Conservation (phyloP, 1,140 invertebrate species). For the Heliconius hermathena region DNA sequence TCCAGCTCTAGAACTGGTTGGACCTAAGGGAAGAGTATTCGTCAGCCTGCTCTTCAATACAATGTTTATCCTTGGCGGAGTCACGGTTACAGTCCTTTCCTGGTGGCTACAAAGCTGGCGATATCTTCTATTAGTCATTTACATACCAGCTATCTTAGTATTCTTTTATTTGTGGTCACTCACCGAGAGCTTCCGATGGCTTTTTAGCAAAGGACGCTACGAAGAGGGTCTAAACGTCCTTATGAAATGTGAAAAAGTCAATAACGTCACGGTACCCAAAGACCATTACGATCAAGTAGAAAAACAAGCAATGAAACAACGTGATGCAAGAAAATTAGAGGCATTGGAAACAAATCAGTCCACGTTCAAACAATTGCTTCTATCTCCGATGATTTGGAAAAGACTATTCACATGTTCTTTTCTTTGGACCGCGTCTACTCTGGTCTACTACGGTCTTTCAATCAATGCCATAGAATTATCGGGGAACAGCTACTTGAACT, state of each 20-base stretch:
- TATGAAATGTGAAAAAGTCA: constrained; percentile 85
- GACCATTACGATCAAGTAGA: constrained; percentile 76
- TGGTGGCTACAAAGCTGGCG: constrained; percentile 88
- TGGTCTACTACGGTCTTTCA: constrained; percentile 92
- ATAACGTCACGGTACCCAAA: constrained; percentile 84
- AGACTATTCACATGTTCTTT: constrained; percentile 86
- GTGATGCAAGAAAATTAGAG: constrained; percentile 68
- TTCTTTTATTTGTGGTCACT: constrained; percentile 84
- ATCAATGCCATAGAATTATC: constrained; percentile 86
- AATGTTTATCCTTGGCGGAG: constrained; percentile 88
- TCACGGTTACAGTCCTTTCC: constrained; percentile 85
- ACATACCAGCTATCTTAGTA: constrained; percentile 85
- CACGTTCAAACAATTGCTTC: constrained; percentile 82
- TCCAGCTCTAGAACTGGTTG: constrained; percentile 86
- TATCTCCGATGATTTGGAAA: constrained; percentile 83
- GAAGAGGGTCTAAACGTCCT: constrained; percentile 85
- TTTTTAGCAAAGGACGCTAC: constrained; percentile 87
- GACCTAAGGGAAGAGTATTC: constrained; percentile 87
- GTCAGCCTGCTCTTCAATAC: constrained; percentile 87
- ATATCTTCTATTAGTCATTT: constrained; percentile 85
- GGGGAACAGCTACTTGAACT: constrained; percentile 84
- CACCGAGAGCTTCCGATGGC: constrained; percentile 88
- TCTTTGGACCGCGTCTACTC: constrained; percentile 87
- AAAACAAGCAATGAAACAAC: constrained; percentile 68
- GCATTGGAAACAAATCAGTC: constrained; percentile 63